Base-by-base conservation (phyloP, 2,113 vertebrate species). In the Amazona guildingii region DNA sequence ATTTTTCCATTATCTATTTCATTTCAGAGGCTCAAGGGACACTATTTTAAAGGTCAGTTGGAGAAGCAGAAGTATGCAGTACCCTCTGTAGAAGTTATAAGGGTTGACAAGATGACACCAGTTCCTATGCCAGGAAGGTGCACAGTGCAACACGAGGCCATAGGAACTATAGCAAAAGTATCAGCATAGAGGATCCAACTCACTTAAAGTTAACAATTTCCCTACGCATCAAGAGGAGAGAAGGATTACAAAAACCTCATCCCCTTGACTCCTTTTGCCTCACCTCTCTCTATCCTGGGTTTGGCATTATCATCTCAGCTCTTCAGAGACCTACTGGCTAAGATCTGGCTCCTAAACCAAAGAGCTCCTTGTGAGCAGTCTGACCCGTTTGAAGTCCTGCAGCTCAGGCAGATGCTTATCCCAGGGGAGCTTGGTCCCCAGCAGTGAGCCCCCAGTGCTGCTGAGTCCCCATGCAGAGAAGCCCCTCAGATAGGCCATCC, bases 41-140 rank as follows among this genome's bases (percentile, higher is more conserved):
- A 8, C 19, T 11, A 11, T 44, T 81, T 66, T 39, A 78, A 86
- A 62, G 54, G 37, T 41, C 46, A 83, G 16, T 27, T 82, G 43
- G 37, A 82, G 77, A 54, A 83, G 35, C 9, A 79, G 52, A 31
- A 49, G 10, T 8, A 27, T 3, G 2, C 0, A 0, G 10, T 67
- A 43, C 7, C 4, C 37, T 18, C 29, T 3, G 0, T 0, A 68
- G 41, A 46, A 39, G 8, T 5, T 29, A 33, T 6, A 83, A 52
- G 24, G n/a, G 52, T 9, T 44, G 17, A 35, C 4, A 27, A 86
- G 20, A 31, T 0, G 0, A 25, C 5, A 2, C 37, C 54, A 37
- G 24, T 25, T 83, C 39, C 43, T 23, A 13, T 59, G n/a, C 16
- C 33, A 64, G 48, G 39, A 73, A 46, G 33, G 21, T 0, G 2